phyloP scores from a whole-genome alignment of 2,888 invertebrate species.

The Argynnis bischoffii region DNA sequence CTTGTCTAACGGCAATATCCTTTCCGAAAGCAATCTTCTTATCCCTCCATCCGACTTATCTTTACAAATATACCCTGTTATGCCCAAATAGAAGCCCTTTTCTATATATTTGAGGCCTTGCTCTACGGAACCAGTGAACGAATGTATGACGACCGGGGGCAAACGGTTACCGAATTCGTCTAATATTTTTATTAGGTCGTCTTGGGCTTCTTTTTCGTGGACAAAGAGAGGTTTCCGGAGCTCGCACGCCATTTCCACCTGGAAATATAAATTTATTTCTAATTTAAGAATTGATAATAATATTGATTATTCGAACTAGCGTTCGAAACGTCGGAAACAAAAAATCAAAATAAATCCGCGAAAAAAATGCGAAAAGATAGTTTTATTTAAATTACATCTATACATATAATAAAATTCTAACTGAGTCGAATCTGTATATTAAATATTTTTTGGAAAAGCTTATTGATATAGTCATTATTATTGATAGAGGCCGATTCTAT shows the following conservation, averaged over 20 bases:
- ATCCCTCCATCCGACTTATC: conserved; percentile 96
- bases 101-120: conserved; percentile 91
- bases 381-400: too few relatives aligned
- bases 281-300: too few relatives aligned
- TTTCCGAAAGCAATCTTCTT: conserved; percentile 90
- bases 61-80: conserved; percentile 91
- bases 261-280: conserved; percentile 45
- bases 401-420: too few relatives aligned
- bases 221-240: conserved; percentile 93
- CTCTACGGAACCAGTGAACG: conserved; percentile 94
- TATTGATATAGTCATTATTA: too few relatives aligned
- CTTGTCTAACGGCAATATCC: conserved; percentile 91
- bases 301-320: too few relatives aligned
- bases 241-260: conserved; percentile 93
- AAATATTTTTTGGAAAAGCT: too few relatives aligned
- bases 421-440: too few relatives aligned
- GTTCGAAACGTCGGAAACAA: too few relatives aligned
- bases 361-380: too few relatives aligned
- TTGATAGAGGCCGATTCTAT: too few relatives aligned
- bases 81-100: conserved; percentile 92
- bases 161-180: conserved; percentile 75
- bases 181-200: conserved; percentile 89
- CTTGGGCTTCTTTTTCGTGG: conserved; percentile 95
- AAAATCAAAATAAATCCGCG: too few relatives aligned
- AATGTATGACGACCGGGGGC: conserved; percentile 94